These are phyloP conservation scores for Rotaria sp. DNA, from an alignment of 2,888 invertebrate species.

Conservation along the genomic window DNA sequence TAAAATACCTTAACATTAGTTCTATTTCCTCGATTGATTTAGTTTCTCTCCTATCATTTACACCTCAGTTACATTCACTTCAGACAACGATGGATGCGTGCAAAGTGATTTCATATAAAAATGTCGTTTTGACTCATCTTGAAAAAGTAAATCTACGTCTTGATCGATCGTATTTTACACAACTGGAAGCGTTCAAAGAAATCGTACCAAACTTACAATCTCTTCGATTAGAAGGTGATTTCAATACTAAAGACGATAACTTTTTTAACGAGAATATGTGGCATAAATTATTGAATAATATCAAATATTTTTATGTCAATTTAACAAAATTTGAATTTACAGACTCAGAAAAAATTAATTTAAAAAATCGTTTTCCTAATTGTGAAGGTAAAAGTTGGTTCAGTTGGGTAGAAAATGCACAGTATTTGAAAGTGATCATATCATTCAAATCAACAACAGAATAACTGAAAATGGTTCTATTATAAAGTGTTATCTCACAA, in stretches of 20 bases:
- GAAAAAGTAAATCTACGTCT: not conserved
- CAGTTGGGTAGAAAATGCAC: not conserved
- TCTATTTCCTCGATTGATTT: not conserved
- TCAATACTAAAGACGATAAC: not conserved
- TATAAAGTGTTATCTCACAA: no score
- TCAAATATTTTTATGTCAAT: not conserved
- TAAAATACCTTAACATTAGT: not conserved
- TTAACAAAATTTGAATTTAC: accelerated
- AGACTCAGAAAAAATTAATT: not conserved
- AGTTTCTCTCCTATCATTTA: not conserved
- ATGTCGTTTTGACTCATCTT: not conserved
- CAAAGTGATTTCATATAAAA: not conserved
- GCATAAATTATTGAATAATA: not conserved
- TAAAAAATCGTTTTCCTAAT: not conserved
- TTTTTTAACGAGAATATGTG: not conserved
- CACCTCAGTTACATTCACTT: not conserved
- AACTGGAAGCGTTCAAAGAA: not conserved
- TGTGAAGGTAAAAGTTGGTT: not conserved
- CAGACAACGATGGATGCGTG: not conserved
- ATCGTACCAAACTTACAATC: not conserved
- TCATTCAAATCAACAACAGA: no score
- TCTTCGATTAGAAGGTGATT: not conserved
- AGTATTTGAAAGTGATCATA: no score
- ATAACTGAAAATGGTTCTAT: no score
- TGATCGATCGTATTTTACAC: not conserved